Evolutionary conservation across 2,797 vertebrate species (phyloP).

Genomic region (Schizopygopsis malacanthus): DNA sequence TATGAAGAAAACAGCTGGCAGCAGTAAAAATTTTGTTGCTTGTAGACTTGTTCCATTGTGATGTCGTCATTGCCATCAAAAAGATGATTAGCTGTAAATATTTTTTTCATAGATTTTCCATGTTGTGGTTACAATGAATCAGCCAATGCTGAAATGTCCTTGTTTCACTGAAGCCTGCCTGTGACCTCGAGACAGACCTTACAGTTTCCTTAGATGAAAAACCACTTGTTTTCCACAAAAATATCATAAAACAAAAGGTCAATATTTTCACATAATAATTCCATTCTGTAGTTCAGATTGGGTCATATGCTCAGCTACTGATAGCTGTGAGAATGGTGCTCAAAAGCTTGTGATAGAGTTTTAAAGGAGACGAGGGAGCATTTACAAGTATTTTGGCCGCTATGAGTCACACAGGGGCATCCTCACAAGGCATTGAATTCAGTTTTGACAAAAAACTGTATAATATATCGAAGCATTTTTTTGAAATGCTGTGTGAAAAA

Average conservation of each 20-base stretch:
- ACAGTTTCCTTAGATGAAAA: constrained; percentile 15
- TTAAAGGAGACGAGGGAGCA: constrained; percentile 31
- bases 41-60: constrained; percentile 7
- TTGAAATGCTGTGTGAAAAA: constrained; percentile 35
- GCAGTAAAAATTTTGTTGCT: background rate
- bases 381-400: background rate
- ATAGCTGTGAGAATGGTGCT: constrained; percentile 32
- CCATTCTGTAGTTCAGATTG: background rate
- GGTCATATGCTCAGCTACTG: constrained; percentile 20
- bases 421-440: constrained; percentile 12
- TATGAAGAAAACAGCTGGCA: background rate
- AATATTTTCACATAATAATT: constrained; percentile 35
- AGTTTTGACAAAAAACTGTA: constrained; percentile 17
- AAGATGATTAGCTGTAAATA: constrained; percentile 19
- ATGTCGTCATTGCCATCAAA: background rate
- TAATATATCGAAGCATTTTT: background rate
- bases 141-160: background rate
- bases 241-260: constrained; percentile 11
- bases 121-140: background rate
- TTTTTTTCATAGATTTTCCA: constrained; percentile 1
- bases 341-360: constrained; percentile 12
- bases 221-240: constrained; percentile 9
- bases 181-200: background rate
- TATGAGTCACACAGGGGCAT: constrained; percentile 29
- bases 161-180: constrained; percentile 1